Conservation (phyloP, 1,140 invertebrate genomes). For the Oryzaephilus surinamensis region DNA sequence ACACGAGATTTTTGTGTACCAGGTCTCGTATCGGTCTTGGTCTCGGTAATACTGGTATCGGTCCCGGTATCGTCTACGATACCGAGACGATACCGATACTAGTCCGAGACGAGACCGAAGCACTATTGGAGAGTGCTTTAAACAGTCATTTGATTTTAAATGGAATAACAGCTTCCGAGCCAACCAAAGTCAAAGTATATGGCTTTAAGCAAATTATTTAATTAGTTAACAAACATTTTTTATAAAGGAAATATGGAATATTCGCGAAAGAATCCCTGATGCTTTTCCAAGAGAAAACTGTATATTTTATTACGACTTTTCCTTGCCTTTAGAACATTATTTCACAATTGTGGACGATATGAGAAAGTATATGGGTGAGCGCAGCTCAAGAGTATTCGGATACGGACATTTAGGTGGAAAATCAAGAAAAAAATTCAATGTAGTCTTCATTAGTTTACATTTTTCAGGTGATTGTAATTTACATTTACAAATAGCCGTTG, state of each 20-base stretch:
- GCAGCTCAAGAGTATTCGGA: conserved; percentile 58
- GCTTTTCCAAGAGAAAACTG: conserved; percentile 62
- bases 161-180: conserved; percentile 72
- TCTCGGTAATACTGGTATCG: too few relatives aligned
- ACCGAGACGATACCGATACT: too few relatives aligned
- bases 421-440: too few relatives aligned
- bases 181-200: too few relatives aligned
- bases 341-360: conserved; percentile 72
- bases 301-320: conserved; percentile 94
- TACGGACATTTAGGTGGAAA: conserved; percentile 94
- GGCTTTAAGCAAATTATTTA: too few relatives aligned
- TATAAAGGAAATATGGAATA: conserved; percentile 64
- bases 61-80: too few relatives aligned
- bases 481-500: conserved; percentile 74
- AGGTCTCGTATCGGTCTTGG: too few relatives aligned
- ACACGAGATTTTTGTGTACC: too few relatives aligned
- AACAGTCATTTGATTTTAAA: conserved; percentile 60
- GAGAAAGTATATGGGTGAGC: conserved; percentile 46
- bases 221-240: too few relatives aligned
- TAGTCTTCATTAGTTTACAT: too few relatives aligned
- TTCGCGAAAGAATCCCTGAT: conserved; percentile 77
- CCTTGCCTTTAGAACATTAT: conserved; percentile 69
- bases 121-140: conserved; percentile 72
- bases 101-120: too few relatives aligned
- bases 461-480: conserved; percentile 87